A percentile compares a stretch with the other conserved stretches of the same genome.
Conservation (phyloP, 1,140 invertebrate genomes). For the Orussus abietinus region DNA sequence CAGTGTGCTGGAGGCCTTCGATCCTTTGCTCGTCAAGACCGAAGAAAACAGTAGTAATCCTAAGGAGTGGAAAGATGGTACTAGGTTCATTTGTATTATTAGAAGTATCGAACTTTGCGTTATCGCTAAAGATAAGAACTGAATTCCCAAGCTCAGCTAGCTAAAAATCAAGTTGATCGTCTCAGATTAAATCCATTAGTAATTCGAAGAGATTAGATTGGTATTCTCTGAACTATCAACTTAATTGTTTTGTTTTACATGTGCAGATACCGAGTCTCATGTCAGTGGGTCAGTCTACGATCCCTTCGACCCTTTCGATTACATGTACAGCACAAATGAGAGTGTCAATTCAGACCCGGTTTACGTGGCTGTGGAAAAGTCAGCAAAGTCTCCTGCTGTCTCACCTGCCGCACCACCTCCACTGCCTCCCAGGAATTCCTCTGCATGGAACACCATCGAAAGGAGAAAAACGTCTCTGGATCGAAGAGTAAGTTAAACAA, state of each 20-base stretch:
- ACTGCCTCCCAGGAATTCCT: conserved; percentile 56
- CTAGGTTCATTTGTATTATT: conserved; percentile 11
- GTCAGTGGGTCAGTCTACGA: conserved; percentile 73
- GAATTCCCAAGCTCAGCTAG: neutral
- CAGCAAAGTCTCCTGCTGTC: conserved; percentile 58
- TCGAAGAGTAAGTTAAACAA: conserved; percentile 36
- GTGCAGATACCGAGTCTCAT: conserved; percentile 53
- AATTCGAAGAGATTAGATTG: neutral
- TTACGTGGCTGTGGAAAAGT: conserved; percentile 69
- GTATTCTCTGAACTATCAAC: conserved; percentile 4
- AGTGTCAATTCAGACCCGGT: conserved; percentile 72
- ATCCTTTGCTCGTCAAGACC: conserved; percentile 67
- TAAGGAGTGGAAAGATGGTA: conserved; percentile 35
- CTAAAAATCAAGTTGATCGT: too few relatives aligned
- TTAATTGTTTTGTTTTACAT: conserved; percentile 14
- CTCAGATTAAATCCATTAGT: neutral
- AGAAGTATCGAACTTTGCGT: conserved; percentile 9
- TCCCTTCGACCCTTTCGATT: conserved; percentile 82
- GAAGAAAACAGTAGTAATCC: conserved; percentile 32
- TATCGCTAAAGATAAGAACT: conserved; percentile 1
- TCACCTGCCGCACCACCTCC: conserved; percentile 60
- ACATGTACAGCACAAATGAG: conserved; percentile 71
- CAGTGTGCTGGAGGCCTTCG: conserved; percentile 79
- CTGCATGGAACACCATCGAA: conserved; percentile 57
- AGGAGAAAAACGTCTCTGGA: conserved; percentile 50